These are phyloP conservation scores for Tetropium fuscum DNA, from an alignment of 2,888 invertebrate genomes.

Conservation along the genomic window DNA sequence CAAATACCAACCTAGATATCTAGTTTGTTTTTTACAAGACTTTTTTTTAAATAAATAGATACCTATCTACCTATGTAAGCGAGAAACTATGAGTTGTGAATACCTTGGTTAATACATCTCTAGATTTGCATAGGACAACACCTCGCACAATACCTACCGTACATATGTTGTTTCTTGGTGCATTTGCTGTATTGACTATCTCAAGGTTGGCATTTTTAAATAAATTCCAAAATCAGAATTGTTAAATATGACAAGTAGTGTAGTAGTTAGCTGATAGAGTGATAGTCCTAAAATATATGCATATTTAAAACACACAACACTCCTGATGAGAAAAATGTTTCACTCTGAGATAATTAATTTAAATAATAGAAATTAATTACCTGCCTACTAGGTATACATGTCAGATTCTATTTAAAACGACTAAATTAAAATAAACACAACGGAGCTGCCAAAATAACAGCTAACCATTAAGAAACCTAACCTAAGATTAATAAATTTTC, in stretches of 20 bases:
- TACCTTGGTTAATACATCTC: too few relatives aligned
- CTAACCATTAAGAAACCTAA: conserved; percentile 29
- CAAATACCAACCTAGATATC: too few relatives aligned
- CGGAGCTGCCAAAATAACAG: conserved; percentile 27
- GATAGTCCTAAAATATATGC: conserved; percentile 12
- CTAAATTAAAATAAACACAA: conserved; percentile 24
- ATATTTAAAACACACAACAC: conserved; percentile 6
- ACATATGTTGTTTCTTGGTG: too few relatives aligned
- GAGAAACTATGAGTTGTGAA: too few relatives aligned
- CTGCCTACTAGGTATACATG: too few relatives aligned
- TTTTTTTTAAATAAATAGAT: too few relatives aligned
- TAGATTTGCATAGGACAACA: too few relatives aligned
- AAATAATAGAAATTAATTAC: conserved; percentile 17
- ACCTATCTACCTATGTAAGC: too few relatives aligned
- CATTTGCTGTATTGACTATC: too few relatives aligned
- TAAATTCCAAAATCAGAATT: conserved; percentile 2
- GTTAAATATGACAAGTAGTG: not conserved
- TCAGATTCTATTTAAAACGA: conserved; percentile 26
- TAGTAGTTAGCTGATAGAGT: not conserved
- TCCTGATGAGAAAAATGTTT: conserved; percentile 1
- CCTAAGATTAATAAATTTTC: conserved; percentile 35
- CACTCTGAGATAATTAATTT: not conserved
- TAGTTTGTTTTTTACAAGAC: too few relatives aligned
- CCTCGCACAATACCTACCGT: too few relatives aligned
- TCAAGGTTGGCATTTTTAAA: conserved; percentile 14